Evolutionary conservation across 2,888 invertebrate genomes (phyloP).

Genomic region (Steinernema hermaphroditum): DNA sequence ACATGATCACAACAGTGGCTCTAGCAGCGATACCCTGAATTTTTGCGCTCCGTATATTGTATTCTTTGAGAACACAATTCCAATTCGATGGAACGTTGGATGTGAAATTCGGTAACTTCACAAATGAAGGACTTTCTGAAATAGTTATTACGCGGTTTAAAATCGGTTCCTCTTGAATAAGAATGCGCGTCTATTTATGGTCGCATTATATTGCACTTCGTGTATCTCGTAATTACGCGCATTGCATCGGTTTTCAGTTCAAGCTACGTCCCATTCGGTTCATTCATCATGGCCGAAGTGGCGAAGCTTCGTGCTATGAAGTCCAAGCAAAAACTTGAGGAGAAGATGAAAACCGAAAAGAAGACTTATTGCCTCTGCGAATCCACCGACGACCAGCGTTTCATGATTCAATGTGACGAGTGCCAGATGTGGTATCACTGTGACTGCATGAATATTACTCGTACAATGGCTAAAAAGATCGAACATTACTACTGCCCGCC

Average conservation of each 20-base stretch:
- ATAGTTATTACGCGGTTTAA: too few relatives aligned
- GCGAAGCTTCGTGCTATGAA: slow-evolving; percentile 16
- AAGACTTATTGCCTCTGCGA: not conserved
- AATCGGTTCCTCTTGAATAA: too few relatives aligned
- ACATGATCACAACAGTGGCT: too few relatives aligned
- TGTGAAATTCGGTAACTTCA: too few relatives aligned
- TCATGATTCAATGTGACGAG: slow-evolving; percentile 43
- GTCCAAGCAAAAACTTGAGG: not conserved
- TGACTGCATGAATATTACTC: slow-evolving; percentile 31
- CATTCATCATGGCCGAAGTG: slow-evolving; percentile 2
- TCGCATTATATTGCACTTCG: not conserved
- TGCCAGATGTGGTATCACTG: slow-evolving; percentile 43
- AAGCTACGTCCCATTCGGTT: not conserved
- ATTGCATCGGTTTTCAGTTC: not conserved
- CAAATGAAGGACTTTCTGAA: too few relatives aligned
- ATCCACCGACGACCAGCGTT: slow-evolving; percentile 9
- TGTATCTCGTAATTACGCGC: not conserved
- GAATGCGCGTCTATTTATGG: too few relatives aligned
- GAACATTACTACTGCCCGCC: slow-evolving; percentile 82
- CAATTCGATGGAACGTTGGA: too few relatives aligned
- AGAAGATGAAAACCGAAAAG: slow-evolving; percentile 1
- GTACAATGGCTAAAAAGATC: slow-evolving; percentile 77
- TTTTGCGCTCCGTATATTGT: too few relatives aligned
- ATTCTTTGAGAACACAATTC: too few relatives aligned
- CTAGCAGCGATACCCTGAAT: too few relatives aligned